These are phyloP conservation scores for Artibeus lituratus DNA, from an alignment of 2,797 vertebrate species.

Conservation along the genomic window DNA sequence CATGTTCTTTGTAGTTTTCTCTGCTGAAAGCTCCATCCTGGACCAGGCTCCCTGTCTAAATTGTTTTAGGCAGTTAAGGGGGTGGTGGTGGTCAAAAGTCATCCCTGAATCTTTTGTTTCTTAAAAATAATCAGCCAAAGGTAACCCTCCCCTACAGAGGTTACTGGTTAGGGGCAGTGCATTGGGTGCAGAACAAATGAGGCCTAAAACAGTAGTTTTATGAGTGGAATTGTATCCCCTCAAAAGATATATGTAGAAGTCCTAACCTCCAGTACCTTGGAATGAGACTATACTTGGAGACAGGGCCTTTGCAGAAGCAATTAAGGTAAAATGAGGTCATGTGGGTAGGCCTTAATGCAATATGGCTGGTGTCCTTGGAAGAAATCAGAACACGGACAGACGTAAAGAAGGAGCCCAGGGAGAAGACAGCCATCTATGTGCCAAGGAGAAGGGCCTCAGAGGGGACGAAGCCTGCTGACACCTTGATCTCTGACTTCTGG, in stretches of 20 bases:
- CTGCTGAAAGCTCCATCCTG: not conserved
- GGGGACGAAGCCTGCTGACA: not conserved
- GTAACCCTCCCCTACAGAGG: not conserved
- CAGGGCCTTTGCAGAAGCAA: not conserved
- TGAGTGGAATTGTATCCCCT: not conserved
- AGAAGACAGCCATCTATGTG: not conserved
- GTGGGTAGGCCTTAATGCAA: not conserved
- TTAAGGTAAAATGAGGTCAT: not conserved
- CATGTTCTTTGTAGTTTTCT: not conserved
- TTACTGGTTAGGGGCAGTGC: not conserved
- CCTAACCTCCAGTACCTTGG: not conserved
- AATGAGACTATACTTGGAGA: not conserved
- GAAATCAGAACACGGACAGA: not conserved
- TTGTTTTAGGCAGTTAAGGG: not conserved
- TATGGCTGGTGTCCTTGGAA: not conserved
- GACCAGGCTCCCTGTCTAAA: not conserved
- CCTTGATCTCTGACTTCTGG: not conserved
- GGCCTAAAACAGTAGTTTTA: not conserved
- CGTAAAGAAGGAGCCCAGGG: not conserved
- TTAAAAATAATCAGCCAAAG: not conserved
- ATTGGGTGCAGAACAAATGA: not conserved
- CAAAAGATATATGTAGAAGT: not conserved
- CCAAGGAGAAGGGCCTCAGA: not conserved
- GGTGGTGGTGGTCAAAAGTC: not conserved
- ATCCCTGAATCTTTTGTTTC: not conserved